Base-by-base conservation (phyloP, 2,797 vertebrate species). In the Hippoglossus hippoglossus region DNA sequence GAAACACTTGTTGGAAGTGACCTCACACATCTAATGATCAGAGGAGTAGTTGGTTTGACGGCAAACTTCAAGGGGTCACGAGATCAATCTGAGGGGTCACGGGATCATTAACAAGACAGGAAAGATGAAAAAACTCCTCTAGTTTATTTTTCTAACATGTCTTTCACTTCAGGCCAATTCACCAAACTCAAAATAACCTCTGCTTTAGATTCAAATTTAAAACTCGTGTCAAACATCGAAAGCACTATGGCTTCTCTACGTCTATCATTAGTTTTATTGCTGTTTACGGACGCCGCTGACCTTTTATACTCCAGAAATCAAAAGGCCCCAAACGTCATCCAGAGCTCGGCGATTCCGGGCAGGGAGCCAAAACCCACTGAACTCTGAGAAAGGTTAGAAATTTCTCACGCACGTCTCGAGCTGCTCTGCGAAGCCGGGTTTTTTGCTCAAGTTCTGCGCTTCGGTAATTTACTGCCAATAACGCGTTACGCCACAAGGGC, bases 331-430 rank as follows among this genome's bases (percentile, higher is more conserved):
- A 78, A 80, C 77, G 41, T 82, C 77, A 63, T 78, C 58, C 49
- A 58, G 65, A 68, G 84, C 70, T 78, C 90, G 88, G 90, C 55
- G 85, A 84, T 90, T 93, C 92, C 62, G 94, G 96, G 96, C 94
- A 53, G 73, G 19, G 88, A 84, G 95, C 95, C 96, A 96, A 93
- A 88, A 75, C 87, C 80, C 67, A 79, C 78, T 96, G 95, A 96
- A 95, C 95, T 82, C 65, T 88, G 73, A 60, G 16, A 92, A 88
- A 94, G 96, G 96, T 96, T 95, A 95, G 91, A 87, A 85, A 90
- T 90, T 97, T 97, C 96, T 95, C 96, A 97, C 89, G 95, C 93
- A 85, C 62, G 77, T 88, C 82, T 88, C 88, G 74, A 82, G 70
- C 71, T 64, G 58, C 36, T 61, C 80, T 86, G 52, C 46, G 28